A percentile compares a stretch with the other conserved stretches of the same genome.
phyloP scores from a whole-genome alignment of 1,140 invertebrate species.

The Atopsyche davidsoni region DNA sequence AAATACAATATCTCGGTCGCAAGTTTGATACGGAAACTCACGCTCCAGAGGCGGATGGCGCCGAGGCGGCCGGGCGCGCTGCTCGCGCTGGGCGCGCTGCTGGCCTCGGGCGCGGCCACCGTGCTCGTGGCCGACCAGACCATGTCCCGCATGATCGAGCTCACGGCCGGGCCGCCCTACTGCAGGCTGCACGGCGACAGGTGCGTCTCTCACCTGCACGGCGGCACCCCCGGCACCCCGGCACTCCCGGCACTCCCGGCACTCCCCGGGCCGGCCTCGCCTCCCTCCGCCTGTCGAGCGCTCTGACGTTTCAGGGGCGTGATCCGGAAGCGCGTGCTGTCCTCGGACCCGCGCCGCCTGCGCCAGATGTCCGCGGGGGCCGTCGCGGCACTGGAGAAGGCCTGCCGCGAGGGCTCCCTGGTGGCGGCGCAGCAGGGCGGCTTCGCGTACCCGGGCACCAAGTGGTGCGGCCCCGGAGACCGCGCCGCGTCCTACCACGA shows the following conservation, averaged over 20 bases:
- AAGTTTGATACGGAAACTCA: neutral
- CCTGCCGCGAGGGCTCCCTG: constrained; percentile 43
- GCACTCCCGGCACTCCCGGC: neutral
- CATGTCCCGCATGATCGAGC: constrained; percentile 60
- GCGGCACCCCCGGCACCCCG: neutral
- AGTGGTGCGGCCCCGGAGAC: constrained; percentile 68
- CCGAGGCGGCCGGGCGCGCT: constrained; percentile 28
- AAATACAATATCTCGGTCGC: too few species aligned
- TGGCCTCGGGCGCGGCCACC: constrained; percentile 32
- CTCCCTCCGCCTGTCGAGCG: neutral
- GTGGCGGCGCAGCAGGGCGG: constrained; percentile 37
- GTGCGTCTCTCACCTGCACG: too few species aligned
- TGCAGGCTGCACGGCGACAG: constrained; percentile 55
- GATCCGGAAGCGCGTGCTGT: constrained; percentile 54
- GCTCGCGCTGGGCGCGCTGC: constrained; percentile 22
- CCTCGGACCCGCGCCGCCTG: constrained; percentile 52
- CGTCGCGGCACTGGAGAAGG: constrained; percentile 52
- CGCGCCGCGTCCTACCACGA: constrained; percentile 57
- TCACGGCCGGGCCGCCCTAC: constrained; percentile 53
- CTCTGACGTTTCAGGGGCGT: constrained; percentile 42
- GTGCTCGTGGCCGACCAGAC: constrained; percentile 57
- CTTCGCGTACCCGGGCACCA: constrained; percentile 57
- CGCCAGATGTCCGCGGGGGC: constrained; percentile 55
- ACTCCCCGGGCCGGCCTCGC: neutral
- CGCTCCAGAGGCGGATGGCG: neutral